phyloP scores from a whole-genome alignment of 2,113 vertebrate species.

The Pterophyllum scalare region DNA sequence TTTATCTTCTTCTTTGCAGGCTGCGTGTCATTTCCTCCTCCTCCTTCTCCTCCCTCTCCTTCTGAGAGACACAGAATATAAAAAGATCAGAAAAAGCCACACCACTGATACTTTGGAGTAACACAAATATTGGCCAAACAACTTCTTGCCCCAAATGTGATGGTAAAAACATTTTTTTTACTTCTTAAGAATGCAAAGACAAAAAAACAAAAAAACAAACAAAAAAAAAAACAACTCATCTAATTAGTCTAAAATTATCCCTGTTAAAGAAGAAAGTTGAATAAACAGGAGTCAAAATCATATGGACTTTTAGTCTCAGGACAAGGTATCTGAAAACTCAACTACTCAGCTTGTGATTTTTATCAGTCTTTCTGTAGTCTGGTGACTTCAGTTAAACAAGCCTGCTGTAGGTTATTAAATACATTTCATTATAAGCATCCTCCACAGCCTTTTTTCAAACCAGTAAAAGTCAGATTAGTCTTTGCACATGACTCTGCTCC shows the following conservation, averaged over 20 bases:
- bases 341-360: background rate
- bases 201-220: background rate
- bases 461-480: background rate
- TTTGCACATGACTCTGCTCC: background rate
- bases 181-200: too few species aligned
- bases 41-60: conserved; percentile 20
- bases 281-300: background rate
- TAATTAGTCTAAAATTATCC: background rate
- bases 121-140: background rate
- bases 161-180: background rate
- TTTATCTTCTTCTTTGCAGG: conserved; percentile 82
- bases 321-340: background rate
- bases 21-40: conserved; percentile 56
- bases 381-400: background rate
- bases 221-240: background rate
- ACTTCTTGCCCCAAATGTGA: background rate
- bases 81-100: background rate
- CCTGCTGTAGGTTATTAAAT: background rate
- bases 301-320: background rate
- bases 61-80: background rate
- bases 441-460: background rate
- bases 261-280: background rate
- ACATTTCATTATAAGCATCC: background rate
- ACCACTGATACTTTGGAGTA: background rate
- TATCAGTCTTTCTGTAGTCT: background rate